Evolutionary conservation across 2,888 invertebrate species (phyloP).

Genomic region (Nyleta sp.): DNA sequence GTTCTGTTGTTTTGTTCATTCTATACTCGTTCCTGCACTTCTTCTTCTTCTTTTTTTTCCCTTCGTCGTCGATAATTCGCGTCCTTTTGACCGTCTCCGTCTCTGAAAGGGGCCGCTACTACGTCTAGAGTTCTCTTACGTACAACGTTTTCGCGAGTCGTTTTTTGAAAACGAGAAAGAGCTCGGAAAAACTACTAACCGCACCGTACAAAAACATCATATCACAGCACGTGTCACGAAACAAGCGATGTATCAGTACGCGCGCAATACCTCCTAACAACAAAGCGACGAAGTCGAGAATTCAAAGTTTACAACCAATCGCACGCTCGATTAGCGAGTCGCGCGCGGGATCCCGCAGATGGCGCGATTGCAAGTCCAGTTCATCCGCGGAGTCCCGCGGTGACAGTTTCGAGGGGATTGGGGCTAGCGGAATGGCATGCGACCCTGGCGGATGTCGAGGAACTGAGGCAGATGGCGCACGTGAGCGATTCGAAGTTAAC

Average conservation of each 20-base stretch:
- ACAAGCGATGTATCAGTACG: slow-evolving; percentile 61
- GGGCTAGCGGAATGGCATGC: too few species aligned
- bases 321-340: slow-evolving; percentile 20
- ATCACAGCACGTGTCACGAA: slow-evolving; percentile 65
- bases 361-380: too few species aligned
- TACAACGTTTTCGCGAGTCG: slow-evolving; percentile 36
- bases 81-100: neutral
- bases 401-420: too few species aligned
- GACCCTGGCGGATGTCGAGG: too few species aligned
- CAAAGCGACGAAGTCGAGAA: slow-evolving; percentile 37
- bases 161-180: slow-evolving; percentile 45
- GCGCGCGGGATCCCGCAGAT: slow-evolving; percentile 26
- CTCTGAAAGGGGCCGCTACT: slow-evolving; percentile 36
- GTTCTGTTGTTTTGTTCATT: neutral
- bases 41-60: neutral
- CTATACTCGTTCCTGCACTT: slow-evolving; percentile 9
- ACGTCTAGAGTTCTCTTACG: slow-evolving; percentile 45
- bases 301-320: slow-evolving; percentile 41
- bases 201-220: slow-evolving; percentile 63
- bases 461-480: too few species aligned
- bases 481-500: too few species aligned
- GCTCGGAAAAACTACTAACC: slow-evolving; percentile 46
- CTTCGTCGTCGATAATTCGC: neutral
- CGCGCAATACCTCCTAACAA: slow-evolving; percentile 42
- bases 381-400: too few species aligned